phyloP scores from a whole-genome alignment of 1,140 invertebrate species.

The Dermatophagoides farinae region DNA sequence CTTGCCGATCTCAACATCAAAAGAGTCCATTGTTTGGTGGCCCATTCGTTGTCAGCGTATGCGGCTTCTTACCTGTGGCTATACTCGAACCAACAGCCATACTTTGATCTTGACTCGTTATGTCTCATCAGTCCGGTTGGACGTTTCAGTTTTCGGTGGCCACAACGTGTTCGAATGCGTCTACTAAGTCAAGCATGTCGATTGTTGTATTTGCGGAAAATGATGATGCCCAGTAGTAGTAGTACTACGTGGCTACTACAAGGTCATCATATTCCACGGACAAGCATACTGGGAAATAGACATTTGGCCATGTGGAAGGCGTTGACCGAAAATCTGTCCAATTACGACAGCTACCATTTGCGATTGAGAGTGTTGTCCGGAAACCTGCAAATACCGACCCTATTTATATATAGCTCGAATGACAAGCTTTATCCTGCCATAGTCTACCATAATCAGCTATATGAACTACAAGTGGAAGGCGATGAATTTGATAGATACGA shows the following conservation, averaged over 20 bases:
- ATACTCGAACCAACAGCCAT: background rate
- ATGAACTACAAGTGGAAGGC: background rate
- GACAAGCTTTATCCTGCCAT: background rate
- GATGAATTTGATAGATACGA: constrained; percentile 9
- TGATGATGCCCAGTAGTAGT: background rate
- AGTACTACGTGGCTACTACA: background rate
- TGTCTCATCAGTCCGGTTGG: constrained; percentile 1
- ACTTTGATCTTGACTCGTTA: background rate
- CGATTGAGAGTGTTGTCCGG: background rate
- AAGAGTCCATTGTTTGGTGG: background rate
- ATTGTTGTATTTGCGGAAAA: background rate
- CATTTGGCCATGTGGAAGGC: background rate
- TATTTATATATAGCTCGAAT: constrained; percentile 7
- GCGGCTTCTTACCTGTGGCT: constrained; percentile 5
- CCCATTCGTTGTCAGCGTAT: background rate
- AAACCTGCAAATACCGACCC: background rate
- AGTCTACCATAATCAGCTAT: background rate
- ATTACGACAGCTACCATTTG: background rate
- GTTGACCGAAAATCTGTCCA: constrained; percentile 1
- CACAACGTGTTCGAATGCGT: background rate
- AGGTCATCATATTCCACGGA: background rate
- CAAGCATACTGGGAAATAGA: background rate
- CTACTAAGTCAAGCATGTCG: background rate
- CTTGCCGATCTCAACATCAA: background rate
- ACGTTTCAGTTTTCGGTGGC: background rate